These are phyloP conservation scores for Parapristionchus giblindavisi DNA, from an alignment of 2,888 invertebrate species.

Conservation along the genomic window DNA sequence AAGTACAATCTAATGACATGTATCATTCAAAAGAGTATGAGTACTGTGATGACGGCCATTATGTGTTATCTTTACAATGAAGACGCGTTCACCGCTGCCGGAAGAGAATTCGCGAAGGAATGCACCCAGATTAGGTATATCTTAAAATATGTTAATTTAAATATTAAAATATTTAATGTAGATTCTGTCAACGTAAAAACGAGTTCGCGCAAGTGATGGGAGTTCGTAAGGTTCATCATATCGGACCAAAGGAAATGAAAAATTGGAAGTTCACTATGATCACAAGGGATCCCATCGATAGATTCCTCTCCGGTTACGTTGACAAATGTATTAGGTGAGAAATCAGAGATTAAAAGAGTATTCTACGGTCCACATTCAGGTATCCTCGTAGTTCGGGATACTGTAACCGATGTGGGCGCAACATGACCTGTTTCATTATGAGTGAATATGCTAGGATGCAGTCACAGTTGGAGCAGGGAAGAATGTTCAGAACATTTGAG, in stretches of 20 bases:
- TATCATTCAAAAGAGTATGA: slow-evolving; percentile 63
- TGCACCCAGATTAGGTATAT: slow-evolving; percentile 42
- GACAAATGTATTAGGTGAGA: slow-evolving; percentile 63
- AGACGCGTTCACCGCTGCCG: slow-evolving; percentile 41
- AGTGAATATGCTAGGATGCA: slow-evolving; percentile 60
- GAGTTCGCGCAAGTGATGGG: slow-evolving; percentile 44
- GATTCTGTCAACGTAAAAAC: slow-evolving; percentile 57
- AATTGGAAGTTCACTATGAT: slow-evolving; percentile 44
- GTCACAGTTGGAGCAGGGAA: slow-evolving; percentile 43
- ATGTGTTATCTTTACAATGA: slow-evolving; percentile 58
- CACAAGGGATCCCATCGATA: slow-evolving; percentile 62
- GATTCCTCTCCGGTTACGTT: slow-evolving; percentile 65
- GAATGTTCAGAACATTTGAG: slow-evolving; percentile 54
- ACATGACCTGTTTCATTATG: slow-evolving; percentile 65
- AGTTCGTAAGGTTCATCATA: slow-evolving; percentile 41
- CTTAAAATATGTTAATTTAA: background rate
- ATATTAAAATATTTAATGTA: slow-evolving; percentile 18
- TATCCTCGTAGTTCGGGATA: slow-evolving; percentile 47
- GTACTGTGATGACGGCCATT: slow-evolving; percentile 59
- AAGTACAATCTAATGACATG: slow-evolving; percentile 57
- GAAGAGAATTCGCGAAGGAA: slow-evolving; percentile 43
- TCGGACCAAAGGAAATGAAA: background rate
- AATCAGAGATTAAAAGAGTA: background rate
- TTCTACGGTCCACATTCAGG: slow-evolving; percentile 36
- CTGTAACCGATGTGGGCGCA: slow-evolving; percentile 63